Conservation (phyloP, 1,140 invertebrate genomes). For the Aphelenchoides besseyi region DNA sequence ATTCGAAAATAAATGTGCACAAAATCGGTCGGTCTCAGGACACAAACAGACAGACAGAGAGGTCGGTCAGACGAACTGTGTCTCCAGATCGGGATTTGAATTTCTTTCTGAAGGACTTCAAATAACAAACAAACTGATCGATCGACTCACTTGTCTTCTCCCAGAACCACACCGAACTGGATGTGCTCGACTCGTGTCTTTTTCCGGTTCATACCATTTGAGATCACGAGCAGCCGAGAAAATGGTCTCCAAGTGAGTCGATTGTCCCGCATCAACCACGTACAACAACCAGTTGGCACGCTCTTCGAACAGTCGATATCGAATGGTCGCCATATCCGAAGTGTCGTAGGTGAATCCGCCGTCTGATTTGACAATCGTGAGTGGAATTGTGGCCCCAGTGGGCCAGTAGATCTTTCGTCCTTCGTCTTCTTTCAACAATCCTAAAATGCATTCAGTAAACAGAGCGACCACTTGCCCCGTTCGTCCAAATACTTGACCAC, state of each 20-base stretch:
- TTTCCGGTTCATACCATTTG: slow-evolving; percentile 51
- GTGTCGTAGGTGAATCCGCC: slow-evolving; percentile 99
- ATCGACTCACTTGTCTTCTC: slow-evolving; percentile 77
- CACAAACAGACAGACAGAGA: too few species aligned
- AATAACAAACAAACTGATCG: neutral
- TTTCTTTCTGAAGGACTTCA: slow-evolving; percentile 72
- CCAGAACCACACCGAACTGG: slow-evolving; percentile 91
- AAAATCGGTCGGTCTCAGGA: too few species aligned
- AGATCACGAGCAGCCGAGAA: slow-evolving; percentile 64
- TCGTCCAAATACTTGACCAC: slow-evolving; percentile 77
- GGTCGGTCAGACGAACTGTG: slow-evolving; percentile 80
- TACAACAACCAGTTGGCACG: slow-evolving; percentile 87
- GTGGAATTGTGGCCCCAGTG: slow-evolving; percentile 69
- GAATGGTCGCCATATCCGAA: slow-evolving; percentile 88
- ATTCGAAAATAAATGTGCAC: too few species aligned
- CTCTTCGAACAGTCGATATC: slow-evolving; percentile 81
- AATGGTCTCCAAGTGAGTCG: slow-evolving; percentile 65
- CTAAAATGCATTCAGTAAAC: neutral
- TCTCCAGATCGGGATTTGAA: slow-evolving; percentile 98
- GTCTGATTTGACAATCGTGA: slow-evolving; percentile 94
- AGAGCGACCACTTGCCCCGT: slow-evolving; percentile 64
- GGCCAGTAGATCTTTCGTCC: slow-evolving; percentile 87
- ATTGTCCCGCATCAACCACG: slow-evolving; percentile 89
- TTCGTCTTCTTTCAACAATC: slow-evolving; percentile 76
- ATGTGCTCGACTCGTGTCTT: slow-evolving; percentile 77